phyloP scores from a whole-genome alignment of 1,140 invertebrate species.

The Drosophila littoralis region DNA sequence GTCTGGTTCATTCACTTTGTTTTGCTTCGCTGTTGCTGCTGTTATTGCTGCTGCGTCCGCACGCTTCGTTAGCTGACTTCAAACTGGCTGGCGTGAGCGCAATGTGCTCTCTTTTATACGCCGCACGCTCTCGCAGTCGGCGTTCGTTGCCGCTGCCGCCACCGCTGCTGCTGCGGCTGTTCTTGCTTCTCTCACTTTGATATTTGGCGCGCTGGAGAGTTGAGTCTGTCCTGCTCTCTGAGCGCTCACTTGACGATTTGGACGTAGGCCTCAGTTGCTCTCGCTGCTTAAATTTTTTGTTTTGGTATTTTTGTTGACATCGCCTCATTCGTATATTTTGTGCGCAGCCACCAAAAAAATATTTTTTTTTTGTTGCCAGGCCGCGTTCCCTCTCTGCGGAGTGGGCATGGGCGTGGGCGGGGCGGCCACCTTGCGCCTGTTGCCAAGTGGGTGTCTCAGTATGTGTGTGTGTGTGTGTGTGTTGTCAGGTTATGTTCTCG shows the following conservation, averaged over 20 bases:
- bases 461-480: constrained; percentile 13
- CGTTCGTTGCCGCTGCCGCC: neutral
- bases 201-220: neutral
- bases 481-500: constrained; percentile 43
- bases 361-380: constrained; percentile 56
- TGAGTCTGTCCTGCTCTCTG: constrained; percentile 23
- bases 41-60: constrained; percentile 16
- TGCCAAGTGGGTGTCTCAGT: constrained; percentile 52
- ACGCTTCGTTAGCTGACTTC: constrained; percentile 52
- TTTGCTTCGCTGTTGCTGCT: constrained; percentile 28
- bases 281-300: constrained; percentile 58
- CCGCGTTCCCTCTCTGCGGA: constrained; percentile 19
- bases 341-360: constrained; percentile 50
- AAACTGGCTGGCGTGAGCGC: constrained; percentile 51
- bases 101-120: constrained; percentile 54
- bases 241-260: constrained; percentile 14
- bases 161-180: neutral
- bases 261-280: constrained; percentile 12
- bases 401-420: constrained; percentile 22
- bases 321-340: constrained; percentile 71
- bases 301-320: constrained; percentile 84
- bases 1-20: constrained; percentile 70
- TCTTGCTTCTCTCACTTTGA: constrained; percentile 14
- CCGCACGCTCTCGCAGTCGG: constrained; percentile 34
- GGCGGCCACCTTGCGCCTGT: constrained; percentile 73